These are phyloP conservation scores for Exocentrus adspersus DNA, from an alignment of 2,888 invertebrate genomes.

Conservation along the genomic window DNA sequence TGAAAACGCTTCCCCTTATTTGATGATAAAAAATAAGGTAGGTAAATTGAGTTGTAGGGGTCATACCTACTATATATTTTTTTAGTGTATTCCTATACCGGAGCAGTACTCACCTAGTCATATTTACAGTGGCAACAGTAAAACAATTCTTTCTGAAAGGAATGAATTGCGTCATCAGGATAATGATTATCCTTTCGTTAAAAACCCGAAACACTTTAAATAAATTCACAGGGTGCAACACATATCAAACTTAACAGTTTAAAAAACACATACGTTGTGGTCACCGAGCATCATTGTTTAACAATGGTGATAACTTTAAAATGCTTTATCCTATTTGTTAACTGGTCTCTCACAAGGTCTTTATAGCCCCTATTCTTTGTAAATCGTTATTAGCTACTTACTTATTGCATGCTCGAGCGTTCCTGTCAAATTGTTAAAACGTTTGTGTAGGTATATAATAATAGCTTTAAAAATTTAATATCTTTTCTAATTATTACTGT, in stretches of 20 bases:
- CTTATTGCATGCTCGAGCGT: constrained; percentile 46
- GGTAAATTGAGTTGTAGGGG: constrained; percentile 2
- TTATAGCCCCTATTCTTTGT: constrained; percentile 61
- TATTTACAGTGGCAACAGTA: constrained; percentile 4
- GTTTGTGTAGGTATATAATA: constrained; percentile 57
- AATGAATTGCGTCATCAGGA: constrained; percentile 12
- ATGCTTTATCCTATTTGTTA: constrained; percentile 61
- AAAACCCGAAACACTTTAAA: constrained; percentile 10
- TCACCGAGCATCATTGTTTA: constrained; percentile 55
- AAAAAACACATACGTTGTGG: constrained; percentile 49
- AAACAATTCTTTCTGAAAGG: constrained; percentile 3
- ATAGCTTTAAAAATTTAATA: constrained; percentile 53
- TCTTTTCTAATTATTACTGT: constrained; percentile 50
- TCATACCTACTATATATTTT: too few relatives aligned
- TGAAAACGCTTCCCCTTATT: constrained; percentile 13
- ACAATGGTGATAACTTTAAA: constrained; percentile 60
- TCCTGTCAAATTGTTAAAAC: constrained; percentile 54
- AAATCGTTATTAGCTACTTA: constrained; percentile 56
- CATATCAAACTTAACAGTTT: constrained; percentile 34
- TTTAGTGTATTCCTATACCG: too few relatives aligned
- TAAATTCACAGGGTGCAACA: constrained; percentile 22
- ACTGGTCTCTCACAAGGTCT: constrained; percentile 58
- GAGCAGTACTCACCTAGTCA: constrained; percentile 23
- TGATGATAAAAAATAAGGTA: constrained; percentile 19
- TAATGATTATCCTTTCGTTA: constrained; percentile 9